Evolutionary conservation across 2,113 vertebrate species (phyloP), one percentile per base, ranked within the genome.

Genomic region (Psophia crepitans): DNA sequence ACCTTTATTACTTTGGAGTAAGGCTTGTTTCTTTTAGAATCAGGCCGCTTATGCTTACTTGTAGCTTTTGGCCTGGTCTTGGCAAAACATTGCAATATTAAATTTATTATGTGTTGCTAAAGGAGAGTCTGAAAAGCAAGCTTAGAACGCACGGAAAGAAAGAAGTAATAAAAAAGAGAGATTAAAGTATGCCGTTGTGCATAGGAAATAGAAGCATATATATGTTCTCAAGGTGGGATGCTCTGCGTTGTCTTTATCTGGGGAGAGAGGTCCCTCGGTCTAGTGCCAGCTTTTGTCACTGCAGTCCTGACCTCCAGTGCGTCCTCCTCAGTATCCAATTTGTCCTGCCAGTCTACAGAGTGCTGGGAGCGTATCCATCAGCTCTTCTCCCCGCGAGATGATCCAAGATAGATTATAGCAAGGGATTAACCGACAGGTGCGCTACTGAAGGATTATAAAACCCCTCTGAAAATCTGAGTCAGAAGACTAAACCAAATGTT

Each of bases 401-500:
- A 89, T 78, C 56, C 46, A 3, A 6, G 84, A 32, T 22, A 24
- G 76, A 60, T 69, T 84, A 27, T 23, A 89, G 66, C 86, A 81
- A 43, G 86, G 90, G 87, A 93, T 95, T 79, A 84, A 54, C 57
- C 0, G 4, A 35, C 83, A 92, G 73, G 91, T 89, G 68, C 0
- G 2, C 93, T n/a, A 28, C 76, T 35, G 60, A 39, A 37, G 73
- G 76, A 63, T 87, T 92, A 57, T 26, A 21, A 81, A 92, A 92
- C 26, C 73, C 37, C 56, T 78, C n/a, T 6, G 61, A 89, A 95
- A 90, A 91, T 92, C 64, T 13, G 66, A 93, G 57, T 48, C 54
- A 21, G 41, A 57, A 79, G 58, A 80, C 44, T 57, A 86, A 96
- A 79, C 66, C 39, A 69, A 95, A 95, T 60, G n/a, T 95, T 95